A percentile compares a stretch with the other conserved stretches of the same genome.
Evolutionary conservation across 2,888 invertebrate species (phyloP).

Genomic region (Metallyticus violacea): DNA sequence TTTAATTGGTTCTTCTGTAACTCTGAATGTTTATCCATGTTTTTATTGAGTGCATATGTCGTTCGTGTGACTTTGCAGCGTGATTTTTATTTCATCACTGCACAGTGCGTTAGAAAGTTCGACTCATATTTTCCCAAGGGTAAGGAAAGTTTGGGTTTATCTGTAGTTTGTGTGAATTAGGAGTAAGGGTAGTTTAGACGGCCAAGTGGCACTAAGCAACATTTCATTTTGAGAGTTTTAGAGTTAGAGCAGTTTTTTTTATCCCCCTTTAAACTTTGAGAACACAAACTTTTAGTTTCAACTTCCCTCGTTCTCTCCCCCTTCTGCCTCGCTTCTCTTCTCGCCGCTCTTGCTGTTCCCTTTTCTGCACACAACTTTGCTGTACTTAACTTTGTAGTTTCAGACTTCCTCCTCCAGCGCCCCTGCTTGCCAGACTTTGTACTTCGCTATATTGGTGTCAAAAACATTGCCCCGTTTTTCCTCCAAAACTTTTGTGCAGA

Average conservation of each 20-base stretch:
- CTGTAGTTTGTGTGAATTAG: constrained; percentile 26
- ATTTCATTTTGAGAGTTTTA: constrained; percentile 34
- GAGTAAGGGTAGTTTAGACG: constrained; percentile 19
- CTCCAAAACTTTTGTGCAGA: background rate
- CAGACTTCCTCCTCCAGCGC: constrained; percentile 1
- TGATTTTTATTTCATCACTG: background rate
- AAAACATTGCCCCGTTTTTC: background rate
- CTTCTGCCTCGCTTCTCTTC: constrained; percentile 7
- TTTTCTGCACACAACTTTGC: constrained; percentile 32
- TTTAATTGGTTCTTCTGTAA: too few relatives aligned
- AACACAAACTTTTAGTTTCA: constrained; percentile 35
- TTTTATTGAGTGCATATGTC: background rate
- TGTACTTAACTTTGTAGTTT: constrained; percentile 31
- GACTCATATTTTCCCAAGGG: constrained; percentile 12
- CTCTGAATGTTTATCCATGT: too few relatives aligned
- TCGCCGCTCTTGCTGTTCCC: constrained; percentile 23
- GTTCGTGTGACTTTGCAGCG: background rate
- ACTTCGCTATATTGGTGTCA: background rate
- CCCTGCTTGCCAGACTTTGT: background rate
- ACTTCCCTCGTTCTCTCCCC: constrained; percentile 26
- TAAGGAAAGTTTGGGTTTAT: constrained; percentile 19
- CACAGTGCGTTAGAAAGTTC: background rate
- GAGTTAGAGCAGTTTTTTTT: constrained; percentile 32
- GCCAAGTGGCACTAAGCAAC: constrained; percentile 31
- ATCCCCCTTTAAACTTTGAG: constrained; percentile 41